phyloP scores from a whole-genome alignment of 2,888 invertebrate species.

The Platycnemis pennipes region DNA sequence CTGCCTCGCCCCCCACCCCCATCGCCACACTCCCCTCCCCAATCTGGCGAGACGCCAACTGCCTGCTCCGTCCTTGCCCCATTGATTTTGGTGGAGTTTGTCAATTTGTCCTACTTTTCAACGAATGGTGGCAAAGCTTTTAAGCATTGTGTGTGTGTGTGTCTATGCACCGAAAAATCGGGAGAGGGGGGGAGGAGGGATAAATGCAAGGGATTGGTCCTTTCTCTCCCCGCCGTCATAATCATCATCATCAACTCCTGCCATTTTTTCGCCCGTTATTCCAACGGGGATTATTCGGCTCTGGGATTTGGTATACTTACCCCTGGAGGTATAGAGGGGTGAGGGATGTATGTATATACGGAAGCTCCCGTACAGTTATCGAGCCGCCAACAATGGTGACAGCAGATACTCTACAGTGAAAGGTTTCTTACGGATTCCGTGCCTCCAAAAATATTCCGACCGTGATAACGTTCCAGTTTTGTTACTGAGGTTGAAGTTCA shows the following conservation, averaged over 20 bases:
- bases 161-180: not conserved
- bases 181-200: not conserved
- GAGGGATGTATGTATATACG: not conserved
- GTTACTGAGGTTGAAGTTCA: no score
- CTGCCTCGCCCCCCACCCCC: conserved; percentile 7
- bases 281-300: not conserved
- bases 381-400: no score
- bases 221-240: not conserved
- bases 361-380: no score
- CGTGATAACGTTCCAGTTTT: no score
- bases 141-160: not conserved
- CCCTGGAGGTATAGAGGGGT: not conserved
- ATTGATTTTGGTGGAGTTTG: conserved; percentile 39
- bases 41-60: not conserved
- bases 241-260: not conserved
- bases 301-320: not conserved
- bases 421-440: no score
- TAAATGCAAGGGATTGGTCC: not conserved
- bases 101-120: conserved; percentile 36
- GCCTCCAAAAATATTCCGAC: no score
- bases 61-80: conserved; percentile 17
- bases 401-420: no score
- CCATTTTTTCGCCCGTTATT: not conserved
- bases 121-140: conserved; percentile 32
- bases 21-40: not conserved